These are phyloP conservation scores for Rhynchonycteris naso DNA, from an alignment of 2,797 vertebrate genomes.

Conservation along the genomic window DNA sequence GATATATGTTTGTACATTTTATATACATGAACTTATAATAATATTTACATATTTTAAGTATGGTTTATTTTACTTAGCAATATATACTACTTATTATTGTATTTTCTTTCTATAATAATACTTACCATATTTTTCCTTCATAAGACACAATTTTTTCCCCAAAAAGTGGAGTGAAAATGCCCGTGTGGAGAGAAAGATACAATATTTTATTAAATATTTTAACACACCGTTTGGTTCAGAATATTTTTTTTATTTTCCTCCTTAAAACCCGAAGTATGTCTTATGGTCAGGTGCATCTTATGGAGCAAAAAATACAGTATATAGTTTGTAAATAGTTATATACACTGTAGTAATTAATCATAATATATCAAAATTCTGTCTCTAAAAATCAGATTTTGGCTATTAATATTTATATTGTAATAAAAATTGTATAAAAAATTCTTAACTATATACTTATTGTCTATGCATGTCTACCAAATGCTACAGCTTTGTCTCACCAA, in stretches of 20 bases:
- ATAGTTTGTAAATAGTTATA: not conserved
- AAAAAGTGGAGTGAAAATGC: too few species aligned
- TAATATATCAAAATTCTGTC: not conserved
- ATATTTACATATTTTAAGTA: not conserved
- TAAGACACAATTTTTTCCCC: too few species aligned
- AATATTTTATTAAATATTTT: too few species aligned
- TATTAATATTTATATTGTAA: not conserved
- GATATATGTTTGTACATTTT: not conserved
- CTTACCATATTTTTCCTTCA: too few species aligned
- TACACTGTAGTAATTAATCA: not conserved
- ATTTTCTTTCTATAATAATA: not conserved
- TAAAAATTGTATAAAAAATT: not conserved
- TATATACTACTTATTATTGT: not conserved
- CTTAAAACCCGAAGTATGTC: too few species aligned
- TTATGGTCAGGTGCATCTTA: too few species aligned
- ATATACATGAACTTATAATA: not conserved
- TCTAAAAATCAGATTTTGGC: not conserved
- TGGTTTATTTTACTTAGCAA: not conserved
- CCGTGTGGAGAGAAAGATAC: too few species aligned
- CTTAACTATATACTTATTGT: not conserved
- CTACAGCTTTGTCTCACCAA: not conserved
- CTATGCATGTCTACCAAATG: not conserved
- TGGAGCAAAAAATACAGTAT: too few species aligned
- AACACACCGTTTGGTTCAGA: too few species aligned
- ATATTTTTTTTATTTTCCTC: too few species aligned